Percentiles rank a stretch among this genome's conserved stretches.
These are phyloP conservation scores for Oreochromis mossambicus DNA, from an alignment of 2,797 vertebrate genomes.

Conservation along the genomic window DNA sequence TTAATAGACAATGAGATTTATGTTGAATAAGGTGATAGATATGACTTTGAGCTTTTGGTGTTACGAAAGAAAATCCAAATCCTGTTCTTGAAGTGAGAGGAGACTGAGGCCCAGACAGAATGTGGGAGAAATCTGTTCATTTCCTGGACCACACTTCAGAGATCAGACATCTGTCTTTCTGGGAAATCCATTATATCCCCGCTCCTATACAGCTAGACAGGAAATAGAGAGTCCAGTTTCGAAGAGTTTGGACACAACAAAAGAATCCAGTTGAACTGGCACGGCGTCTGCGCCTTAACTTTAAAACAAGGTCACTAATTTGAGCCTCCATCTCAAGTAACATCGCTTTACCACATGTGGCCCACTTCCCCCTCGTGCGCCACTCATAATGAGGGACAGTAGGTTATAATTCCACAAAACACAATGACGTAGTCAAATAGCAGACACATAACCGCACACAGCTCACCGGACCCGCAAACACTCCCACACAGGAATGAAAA, in stretches of 20 bases:
- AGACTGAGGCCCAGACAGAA: slow-evolving; percentile 33
- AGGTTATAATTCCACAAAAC: slow-evolving; percentile 25
- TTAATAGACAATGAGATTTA: background rate
- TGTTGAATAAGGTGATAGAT: background rate
- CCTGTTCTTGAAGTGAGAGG: background rate
- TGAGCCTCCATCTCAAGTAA: slow-evolving; percentile 33
- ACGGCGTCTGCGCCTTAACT: slow-evolving; percentile 7
- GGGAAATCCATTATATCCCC: slow-evolving; percentile 66
- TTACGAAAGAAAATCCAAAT: slow-evolving; percentile 12
- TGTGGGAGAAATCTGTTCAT: slow-evolving; percentile 58
- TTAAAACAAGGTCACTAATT: slow-evolving; percentile 57
- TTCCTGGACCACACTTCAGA: slow-evolving; percentile 51
- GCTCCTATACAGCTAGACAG: slow-evolving; percentile 51
- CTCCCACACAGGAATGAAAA: background rate
- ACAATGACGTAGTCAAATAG: slow-evolving; percentile 15
- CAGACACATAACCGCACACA: slow-evolving; percentile 1
- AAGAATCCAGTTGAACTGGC: slow-evolving; percentile 49
- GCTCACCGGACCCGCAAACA: background rate
- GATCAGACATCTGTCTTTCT: slow-evolving; percentile 60
- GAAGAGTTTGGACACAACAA: slow-evolving; percentile 51
- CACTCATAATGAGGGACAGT: slow-evolving; percentile 9
- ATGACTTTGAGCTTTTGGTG: background rate
- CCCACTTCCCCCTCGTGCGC: slow-evolving; percentile 27
- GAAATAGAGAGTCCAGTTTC: slow-evolving; percentile 65
- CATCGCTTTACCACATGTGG: slow-evolving; percentile 63